phyloP scores from a whole-genome alignment of 1,140 invertebrate species.

The Solen grandis region DNA sequence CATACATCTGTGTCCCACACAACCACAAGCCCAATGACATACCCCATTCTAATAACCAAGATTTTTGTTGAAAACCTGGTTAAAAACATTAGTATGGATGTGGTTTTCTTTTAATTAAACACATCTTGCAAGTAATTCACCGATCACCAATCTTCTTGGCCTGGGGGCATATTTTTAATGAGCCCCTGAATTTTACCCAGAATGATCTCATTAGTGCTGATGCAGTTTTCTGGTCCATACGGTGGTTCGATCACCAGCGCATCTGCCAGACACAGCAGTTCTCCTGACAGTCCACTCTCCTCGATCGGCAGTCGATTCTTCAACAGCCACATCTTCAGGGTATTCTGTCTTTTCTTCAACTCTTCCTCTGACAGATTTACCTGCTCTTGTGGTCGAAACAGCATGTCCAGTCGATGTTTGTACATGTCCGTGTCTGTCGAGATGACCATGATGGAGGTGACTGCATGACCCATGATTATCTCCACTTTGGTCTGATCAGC shows the following conservation, averaged over 20 bases:
- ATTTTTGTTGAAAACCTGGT: too few relatives aligned
- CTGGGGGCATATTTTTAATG: conserved; percentile 78
- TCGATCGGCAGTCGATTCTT: conserved; percentile 76
- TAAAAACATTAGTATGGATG: too few relatives aligned
- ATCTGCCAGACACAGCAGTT: conserved; percentile 73
- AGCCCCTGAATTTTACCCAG: conserved; percentile 78
- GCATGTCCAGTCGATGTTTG: conserved; percentile 64
- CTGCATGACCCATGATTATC: conserved; percentile 67
- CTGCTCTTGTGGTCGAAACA: conserved; percentile 65
- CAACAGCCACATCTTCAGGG: conserved; percentile 74
- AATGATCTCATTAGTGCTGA: conserved; percentile 79
- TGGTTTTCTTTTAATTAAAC: too few relatives aligned
- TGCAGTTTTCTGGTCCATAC: conserved; percentile 75
- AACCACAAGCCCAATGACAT: too few relatives aligned
- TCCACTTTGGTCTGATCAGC: conserved; percentile 60
- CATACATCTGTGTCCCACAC: too few relatives aligned
- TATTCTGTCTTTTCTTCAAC: conserved; percentile 65
- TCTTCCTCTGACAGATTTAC: conserved; percentile 63
- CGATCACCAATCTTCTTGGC: conserved; percentile 69
- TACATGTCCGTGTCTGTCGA: conserved; percentile 63
- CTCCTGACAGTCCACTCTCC: conserved; percentile 59
- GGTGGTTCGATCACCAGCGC: conserved; percentile 76
- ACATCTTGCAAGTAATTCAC: background rate
- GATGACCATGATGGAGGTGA: conserved; percentile 64
- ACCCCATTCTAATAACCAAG: too few relatives aligned